Evolutionary conservation across 2,888 invertebrate genomes (phyloP).

Genomic region (Pachydiplax longipennis): DNA sequence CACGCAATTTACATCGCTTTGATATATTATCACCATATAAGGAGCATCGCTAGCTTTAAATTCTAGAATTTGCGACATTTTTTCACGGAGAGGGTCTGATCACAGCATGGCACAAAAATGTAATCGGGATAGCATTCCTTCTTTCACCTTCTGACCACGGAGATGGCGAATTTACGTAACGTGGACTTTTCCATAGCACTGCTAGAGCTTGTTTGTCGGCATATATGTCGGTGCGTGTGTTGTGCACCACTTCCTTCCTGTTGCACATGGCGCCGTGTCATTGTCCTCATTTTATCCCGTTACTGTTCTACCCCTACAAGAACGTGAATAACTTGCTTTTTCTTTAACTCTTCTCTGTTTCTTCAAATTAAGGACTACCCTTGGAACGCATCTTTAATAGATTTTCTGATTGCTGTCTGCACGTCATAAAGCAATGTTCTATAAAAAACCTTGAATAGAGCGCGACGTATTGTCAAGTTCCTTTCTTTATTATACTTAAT

Average conservation of each 20-base stretch:
- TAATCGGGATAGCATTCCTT: not conserved
- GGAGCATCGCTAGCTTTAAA: no score
- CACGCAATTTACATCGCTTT: no score
- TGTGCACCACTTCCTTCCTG: slow-evolving; percentile 9
- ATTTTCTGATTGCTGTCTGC: no score
- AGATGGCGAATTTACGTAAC: not conserved
- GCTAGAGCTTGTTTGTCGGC: not conserved
- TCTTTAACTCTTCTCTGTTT: no score
- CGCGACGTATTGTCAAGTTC: no score
- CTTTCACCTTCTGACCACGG: not conserved
- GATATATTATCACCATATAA: no score
- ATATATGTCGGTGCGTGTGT: not conserved
- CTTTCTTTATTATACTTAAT: no score
- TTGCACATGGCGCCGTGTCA: not conserved
- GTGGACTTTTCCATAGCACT: not conserved
- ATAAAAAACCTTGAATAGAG: no score
- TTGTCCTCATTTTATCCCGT: slow-evolving; percentile 1
- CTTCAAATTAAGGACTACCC: no score
- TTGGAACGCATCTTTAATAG: no score
- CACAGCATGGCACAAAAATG: not conserved
- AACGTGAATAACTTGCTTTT: not conserved
- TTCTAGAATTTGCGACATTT: not conserved
- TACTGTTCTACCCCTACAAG: not conserved
- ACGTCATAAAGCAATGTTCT: no score
- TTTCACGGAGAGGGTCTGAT: not conserved